Evolutionary conservation across 1,140 invertebrate genomes (phyloP).

Genomic region (Armadillidium nasatum): DNA sequence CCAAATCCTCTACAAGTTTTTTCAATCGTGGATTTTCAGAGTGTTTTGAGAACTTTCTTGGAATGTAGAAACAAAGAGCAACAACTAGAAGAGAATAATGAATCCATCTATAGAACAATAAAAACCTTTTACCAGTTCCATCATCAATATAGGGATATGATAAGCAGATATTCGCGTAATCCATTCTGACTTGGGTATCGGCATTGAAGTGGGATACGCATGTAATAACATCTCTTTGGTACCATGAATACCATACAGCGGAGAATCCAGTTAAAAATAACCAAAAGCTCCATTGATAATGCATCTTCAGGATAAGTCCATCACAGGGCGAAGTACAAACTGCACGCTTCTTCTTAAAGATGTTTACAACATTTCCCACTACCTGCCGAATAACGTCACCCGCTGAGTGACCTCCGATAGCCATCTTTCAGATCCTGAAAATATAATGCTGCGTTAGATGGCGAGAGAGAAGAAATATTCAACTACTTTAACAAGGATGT

Average conservation of each 20-base stretch:
- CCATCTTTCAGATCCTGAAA: slow-evolving; percentile 33
- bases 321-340: slow-evolving; percentile 29
- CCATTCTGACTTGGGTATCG: slow-evolving; percentile 26
- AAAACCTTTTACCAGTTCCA: slow-evolving; percentile 15
- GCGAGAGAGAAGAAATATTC: not conserved
- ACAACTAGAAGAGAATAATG: slow-evolving; percentile 26
- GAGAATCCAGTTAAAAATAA: slow-evolving; percentile 29
- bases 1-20: slow-evolving; percentile 29
- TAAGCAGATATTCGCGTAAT: slow-evolving; percentile 29
- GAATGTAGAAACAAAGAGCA: slow-evolving; percentile 28
- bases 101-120: slow-evolving; percentile 31
- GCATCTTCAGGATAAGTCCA: slow-evolving; percentile 33
- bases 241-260: slow-evolving; percentile 32
- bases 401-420: slow-evolving; percentile 27
- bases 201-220: slow-evolving; percentile 30
- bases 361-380: slow-evolving; percentile 31
- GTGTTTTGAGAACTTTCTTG: slow-evolving; percentile 31
- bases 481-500: not conserved
- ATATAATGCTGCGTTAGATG: slow-evolving; percentile 7
- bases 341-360: slow-evolving; percentile 32
- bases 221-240: slow-evolving; percentile 26
- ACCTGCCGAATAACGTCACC: slow-evolving; percentile 28
- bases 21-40: slow-evolving; percentile 29
- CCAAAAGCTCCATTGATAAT: slow-evolving; percentile 31
- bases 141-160: slow-evolving; percentile 26